Evolutionary conservation across 2,113 vertebrate species (phyloP).

Genomic region (Scartelaos histophorus): DNA sequence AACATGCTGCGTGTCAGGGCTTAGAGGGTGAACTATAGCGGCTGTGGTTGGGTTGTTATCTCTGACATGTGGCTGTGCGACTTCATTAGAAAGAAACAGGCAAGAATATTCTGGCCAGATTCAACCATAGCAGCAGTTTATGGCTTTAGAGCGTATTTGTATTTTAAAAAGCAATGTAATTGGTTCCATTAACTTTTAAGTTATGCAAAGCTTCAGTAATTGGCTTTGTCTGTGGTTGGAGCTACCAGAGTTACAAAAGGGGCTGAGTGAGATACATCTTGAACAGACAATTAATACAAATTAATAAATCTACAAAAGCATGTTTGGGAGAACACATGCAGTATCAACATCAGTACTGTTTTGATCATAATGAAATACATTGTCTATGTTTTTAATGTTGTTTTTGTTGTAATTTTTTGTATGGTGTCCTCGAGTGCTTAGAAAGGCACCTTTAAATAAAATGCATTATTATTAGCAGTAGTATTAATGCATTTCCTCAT

Average conservation of each 20-base stretch:
- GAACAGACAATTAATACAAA: not conserved
- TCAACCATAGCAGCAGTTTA: conserved; percentile 16
- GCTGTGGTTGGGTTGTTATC: conserved; percentile 35
- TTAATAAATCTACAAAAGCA: not conserved
- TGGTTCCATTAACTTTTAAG: not conserved
- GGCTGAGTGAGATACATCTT: not conserved
- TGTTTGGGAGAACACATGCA: not conserved
- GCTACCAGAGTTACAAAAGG: not conserved
- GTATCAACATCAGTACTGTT: no score
- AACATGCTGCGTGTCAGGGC: conserved; percentile 28
- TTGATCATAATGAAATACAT: no score
- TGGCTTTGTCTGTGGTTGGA: not conserved
- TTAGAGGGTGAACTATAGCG: conserved; percentile 21
- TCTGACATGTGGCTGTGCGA: conserved; percentile 28
- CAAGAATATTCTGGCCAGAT: conserved; percentile 29
- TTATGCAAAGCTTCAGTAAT: not conserved
- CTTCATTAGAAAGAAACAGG: conserved; percentile 55
- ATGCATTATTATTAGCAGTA: no score
- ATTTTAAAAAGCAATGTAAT: not conserved
- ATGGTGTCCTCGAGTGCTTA: no score
- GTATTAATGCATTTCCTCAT: no score
- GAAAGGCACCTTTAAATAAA: no score
- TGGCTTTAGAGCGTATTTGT: not conserved
- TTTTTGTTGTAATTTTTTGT: no score
- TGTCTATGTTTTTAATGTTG: no score